These are phyloP conservation scores for Drosophila bocqueti DNA, from an alignment of 1,140 invertebrate genomes.

Conservation along the genomic window DNA sequence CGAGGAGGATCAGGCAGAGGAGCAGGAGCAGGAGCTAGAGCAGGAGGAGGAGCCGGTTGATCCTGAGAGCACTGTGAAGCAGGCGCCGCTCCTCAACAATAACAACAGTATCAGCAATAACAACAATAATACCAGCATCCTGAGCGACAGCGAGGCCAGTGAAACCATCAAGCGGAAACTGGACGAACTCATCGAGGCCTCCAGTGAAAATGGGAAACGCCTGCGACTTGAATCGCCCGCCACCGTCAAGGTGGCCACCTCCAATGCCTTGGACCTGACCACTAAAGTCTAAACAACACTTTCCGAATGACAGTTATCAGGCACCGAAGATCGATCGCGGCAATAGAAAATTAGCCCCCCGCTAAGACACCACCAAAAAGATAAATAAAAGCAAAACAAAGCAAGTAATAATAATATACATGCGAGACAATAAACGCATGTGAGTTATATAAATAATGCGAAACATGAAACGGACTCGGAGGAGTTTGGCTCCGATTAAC, in stretches of 20 bases:
- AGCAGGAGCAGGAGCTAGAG: constrained; percentile 61
- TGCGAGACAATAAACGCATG: constrained; percentile 26
- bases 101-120: constrained; percentile 69
- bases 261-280: constrained; percentile 89
- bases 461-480: constrained; percentile 22
- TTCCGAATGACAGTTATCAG: constrained; percentile 38
- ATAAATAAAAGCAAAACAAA: constrained; percentile 14
- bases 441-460: constrained; percentile 43
- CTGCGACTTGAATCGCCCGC: constrained; percentile 84
- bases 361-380: constrained; percentile 58
- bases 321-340: constrained; percentile 44
- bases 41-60: constrained; percentile 49
- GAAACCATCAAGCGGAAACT: constrained; percentile 83
- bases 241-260: constrained; percentile 71
- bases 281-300: constrained; percentile 84
- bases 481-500: constrained; percentile 48
- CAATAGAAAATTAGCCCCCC: constrained; percentile 45
- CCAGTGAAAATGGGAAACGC: constrained; percentile 84
- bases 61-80: constrained; percentile 55
- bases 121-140: constrained; percentile 57
- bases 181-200: constrained; percentile 82
- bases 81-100: constrained; percentile 54
- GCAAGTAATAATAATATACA: constrained; percentile 22
- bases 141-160: constrained; percentile 58
- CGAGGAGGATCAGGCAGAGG: constrained; percentile 79